phyloP scores from a whole-genome alignment of 1,140 invertebrate species.

The Drosophila teissieri region DNA sequence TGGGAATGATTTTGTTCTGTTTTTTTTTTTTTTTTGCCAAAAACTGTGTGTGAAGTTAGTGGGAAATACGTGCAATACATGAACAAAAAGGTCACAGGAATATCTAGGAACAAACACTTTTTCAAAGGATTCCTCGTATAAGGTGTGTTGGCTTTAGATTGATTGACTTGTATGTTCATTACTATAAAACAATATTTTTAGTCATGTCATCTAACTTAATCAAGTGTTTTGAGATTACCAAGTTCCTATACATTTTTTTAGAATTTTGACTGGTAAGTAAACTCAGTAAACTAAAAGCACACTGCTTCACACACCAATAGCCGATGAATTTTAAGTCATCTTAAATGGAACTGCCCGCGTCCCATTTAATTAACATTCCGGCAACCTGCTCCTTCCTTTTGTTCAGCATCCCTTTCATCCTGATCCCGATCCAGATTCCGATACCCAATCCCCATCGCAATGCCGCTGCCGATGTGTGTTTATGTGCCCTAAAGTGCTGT shows the following conservation, averaged over 20 bases:
- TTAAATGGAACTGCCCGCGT: conserved; percentile 24
- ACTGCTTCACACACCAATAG: background rate
- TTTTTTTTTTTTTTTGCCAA: conserved; percentile 22
- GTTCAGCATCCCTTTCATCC: conserved; percentile 6
- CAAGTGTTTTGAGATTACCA: too few relatives aligned
- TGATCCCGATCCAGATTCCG: conserved; percentile 7
- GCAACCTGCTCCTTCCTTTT: conserved; percentile 59
- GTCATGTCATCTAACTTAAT: too few relatives aligned
- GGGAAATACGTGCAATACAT: conserved; percentile 1
- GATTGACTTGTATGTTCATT: too few relatives aligned
- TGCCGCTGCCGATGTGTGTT: conserved; percentile 51
- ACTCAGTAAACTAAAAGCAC: conserved; percentile 7
- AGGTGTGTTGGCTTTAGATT: too few relatives aligned
- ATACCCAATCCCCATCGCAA: background rate
- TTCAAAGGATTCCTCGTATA: too few relatives aligned
- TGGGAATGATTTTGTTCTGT: conserved; percentile 12
- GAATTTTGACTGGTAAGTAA: background rate
- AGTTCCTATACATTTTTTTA: too few relatives aligned
- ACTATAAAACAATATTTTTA: too few relatives aligned
- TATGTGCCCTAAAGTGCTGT: conserved; percentile 80
- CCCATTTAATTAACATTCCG: conserved; percentile 78
- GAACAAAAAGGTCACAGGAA: background rate
- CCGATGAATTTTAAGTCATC: background rate
- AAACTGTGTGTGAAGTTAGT: conserved; percentile 11
- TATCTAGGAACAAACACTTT: background rate